Conservation (phyloP, 1,140 invertebrate genomes). For the Zaprionus capensis region DNA sequence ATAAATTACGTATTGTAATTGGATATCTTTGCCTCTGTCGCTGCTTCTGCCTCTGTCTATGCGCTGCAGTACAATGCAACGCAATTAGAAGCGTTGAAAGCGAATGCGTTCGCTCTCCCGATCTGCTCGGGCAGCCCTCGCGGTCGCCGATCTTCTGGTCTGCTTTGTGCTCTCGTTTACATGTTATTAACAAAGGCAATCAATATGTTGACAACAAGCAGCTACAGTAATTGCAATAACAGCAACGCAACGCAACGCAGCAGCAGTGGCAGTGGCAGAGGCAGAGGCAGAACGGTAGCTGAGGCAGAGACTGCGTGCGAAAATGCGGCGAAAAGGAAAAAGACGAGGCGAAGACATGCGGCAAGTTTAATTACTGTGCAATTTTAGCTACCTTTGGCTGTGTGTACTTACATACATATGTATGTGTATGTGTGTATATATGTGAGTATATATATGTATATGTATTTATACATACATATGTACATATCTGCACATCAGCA, state of each 20-base stretch:
- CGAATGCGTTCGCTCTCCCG: not conserved
- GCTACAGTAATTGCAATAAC: slow-evolving; percentile 65
- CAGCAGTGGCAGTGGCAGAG: not conserved
- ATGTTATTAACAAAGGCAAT: slow-evolving; percentile 43
- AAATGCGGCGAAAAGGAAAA: slow-evolving; percentile 14
- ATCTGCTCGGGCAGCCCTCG: slow-evolving; percentile 14
- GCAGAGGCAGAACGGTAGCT: not conserved
- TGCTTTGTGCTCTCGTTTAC: slow-evolving; percentile 39
- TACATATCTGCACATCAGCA: not conserved
- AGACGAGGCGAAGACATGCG: slow-evolving; percentile 9
- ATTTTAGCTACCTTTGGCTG: slow-evolving; percentile 16
- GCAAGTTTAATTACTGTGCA: slow-evolving; percentile 40
- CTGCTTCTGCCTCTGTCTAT: not conserved
- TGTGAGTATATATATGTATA: not conserved
- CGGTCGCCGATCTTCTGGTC: slow-evolving; percentile 3
- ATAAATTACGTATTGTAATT: slow-evolving; percentile 70
- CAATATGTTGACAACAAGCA: slow-evolving; percentile 75
- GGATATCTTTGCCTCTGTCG: slow-evolving; percentile 43
- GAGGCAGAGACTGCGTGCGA: slow-evolving; percentile 49
- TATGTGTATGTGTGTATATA: not conserved
- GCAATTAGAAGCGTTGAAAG: slow-evolving; percentile 57
- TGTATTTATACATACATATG: not conserved
- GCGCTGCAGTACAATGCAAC: slow-evolving; percentile 56
- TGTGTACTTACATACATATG: not conserved
- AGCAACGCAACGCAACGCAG: slow-evolving; percentile 7